Evolutionary conservation across 2,113 vertebrate genomes (phyloP), one percentile per base, ranked within the genome.

Genomic region (Cyanistes caeruleus): DNA sequence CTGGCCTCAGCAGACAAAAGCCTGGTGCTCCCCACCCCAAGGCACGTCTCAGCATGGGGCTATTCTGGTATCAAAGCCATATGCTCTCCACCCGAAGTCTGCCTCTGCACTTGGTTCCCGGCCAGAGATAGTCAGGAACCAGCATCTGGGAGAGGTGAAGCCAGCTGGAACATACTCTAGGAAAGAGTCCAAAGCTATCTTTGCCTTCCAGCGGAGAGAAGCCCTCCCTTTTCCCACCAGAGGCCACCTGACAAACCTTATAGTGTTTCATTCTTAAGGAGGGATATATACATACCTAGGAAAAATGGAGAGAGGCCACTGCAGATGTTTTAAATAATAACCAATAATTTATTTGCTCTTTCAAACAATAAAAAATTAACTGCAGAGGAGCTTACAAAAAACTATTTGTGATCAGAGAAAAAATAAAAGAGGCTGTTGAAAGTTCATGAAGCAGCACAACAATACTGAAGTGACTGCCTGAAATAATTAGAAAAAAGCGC

Each of bases 1-100:
- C 79, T 0, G 1, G 65, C 33, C 79, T 90, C 72, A 80, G 94
- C 70, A 97, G 96, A 97, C 95, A 97, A 97, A 97, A 95, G 80
- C 65, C 91, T 92, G 78, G 70, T 49, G 69, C 90, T 97, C 96
- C 94, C 95, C 93, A 97, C 94, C 94, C 89, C 81, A 96, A 96
- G 95, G 96, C 94, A 96, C 94, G 93, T 97, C 90, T 94, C 96
- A 94, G 96, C 96, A 96, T 70, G 96, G 96, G 96, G 95, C 93
- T 95, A 97, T 81, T 95, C 78, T 89, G 91, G 90, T 91, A 93
- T 96, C 94, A 95, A 95, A 96, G 95, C 90, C 95, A 95, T 77
- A 65, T 72, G 90, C 78, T 96, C 88, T 96, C 91, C 93, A 89
- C 91, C 96, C 81, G 3, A 46, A 95, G 86, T 90, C 95, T 92